Evolutionary conservation across 2,113 vertebrate genomes (phyloP).

Genomic region (Alces alces): DNA sequence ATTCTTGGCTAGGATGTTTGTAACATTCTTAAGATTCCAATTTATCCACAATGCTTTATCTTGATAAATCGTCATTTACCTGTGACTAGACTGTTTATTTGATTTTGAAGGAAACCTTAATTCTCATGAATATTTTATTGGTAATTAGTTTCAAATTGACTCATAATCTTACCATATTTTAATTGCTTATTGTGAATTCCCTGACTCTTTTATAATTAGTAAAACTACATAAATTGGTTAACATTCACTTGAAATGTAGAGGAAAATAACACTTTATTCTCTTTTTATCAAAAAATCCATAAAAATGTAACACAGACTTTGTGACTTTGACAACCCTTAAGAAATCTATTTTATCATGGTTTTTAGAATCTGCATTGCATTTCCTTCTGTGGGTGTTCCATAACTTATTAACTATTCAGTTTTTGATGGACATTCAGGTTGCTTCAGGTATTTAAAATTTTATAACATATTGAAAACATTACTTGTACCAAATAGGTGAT

Average conservation of each 20-base stretch:
- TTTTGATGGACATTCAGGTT: background rate
- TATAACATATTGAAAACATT: background rate
- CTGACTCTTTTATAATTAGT: background rate
- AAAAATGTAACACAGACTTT: background rate
- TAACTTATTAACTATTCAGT: background rate
- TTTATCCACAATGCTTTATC: background rate
- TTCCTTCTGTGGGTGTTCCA: background rate
- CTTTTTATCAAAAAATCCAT: background rate
- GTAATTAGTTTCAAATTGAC: slow-evolving; percentile 19
- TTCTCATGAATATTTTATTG: background rate
- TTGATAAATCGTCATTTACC: background rate
- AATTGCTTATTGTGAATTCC: background rate
- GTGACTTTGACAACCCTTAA: background rate
- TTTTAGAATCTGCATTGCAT: background rate
- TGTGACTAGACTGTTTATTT: background rate
- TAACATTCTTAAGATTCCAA: background rate
- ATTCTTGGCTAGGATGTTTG: background rate
- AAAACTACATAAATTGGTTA: background rate
- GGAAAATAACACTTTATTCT: background rate
- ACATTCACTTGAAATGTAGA: background rate
- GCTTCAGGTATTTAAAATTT: background rate
- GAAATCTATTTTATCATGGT: background rate
- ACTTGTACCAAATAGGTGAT: background rate
- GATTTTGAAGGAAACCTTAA: slow-evolving; percentile 1
- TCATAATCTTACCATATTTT: background rate